Evolutionary conservation across 2,797 vertebrate genomes (phyloP).

Genomic region (Knipowitschia caucasica): DNA sequence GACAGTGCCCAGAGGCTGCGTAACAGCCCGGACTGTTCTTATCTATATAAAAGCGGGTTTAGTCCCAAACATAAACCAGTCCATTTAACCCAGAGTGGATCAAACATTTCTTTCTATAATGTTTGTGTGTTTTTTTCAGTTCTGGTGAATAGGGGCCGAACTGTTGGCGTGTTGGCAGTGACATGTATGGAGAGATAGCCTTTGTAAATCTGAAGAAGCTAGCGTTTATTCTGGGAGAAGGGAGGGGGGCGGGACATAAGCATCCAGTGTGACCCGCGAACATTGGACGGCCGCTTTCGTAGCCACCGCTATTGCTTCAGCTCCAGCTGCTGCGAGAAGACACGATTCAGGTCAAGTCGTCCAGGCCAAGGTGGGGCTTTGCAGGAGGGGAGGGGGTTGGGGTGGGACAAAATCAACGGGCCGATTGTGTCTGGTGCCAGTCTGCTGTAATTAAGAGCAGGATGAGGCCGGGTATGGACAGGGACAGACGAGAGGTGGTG

Average conservation of each 20-base stretch:
- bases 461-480: constrained; percentile 72
- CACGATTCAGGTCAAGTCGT: constrained; percentile 92
- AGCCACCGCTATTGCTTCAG: constrained; percentile 78
- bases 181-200: constrained; percentile 24
- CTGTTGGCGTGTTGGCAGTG: not conserved
- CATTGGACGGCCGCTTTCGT: constrained; percentile 45
- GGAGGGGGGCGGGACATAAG: constrained; percentile 23
- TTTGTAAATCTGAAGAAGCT: constrained; percentile 50
- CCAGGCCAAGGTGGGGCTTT: constrained; percentile 73
- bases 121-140: not conserved
- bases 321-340: constrained; percentile 78
- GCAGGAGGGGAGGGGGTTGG: constrained; percentile 64
- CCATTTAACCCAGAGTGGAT: constrained; percentile 16
- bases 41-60: constrained; percentile 39
- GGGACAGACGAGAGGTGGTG: not conserved
- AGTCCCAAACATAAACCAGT: constrained; percentile 23
- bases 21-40: constrained; percentile 43
- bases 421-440: constrained; percentile 98
- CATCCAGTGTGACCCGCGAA: constrained; percentile 15
- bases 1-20: not conserved
- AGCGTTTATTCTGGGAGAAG: constrained; percentile 15
- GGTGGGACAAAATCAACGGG: constrained; percentile 86
- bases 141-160: not conserved
- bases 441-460: constrained; percentile 97
- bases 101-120: constrained; percentile 8